Conservation (phyloP, 2,888 invertebrate genomes). For the Erynnis tages region DNA sequence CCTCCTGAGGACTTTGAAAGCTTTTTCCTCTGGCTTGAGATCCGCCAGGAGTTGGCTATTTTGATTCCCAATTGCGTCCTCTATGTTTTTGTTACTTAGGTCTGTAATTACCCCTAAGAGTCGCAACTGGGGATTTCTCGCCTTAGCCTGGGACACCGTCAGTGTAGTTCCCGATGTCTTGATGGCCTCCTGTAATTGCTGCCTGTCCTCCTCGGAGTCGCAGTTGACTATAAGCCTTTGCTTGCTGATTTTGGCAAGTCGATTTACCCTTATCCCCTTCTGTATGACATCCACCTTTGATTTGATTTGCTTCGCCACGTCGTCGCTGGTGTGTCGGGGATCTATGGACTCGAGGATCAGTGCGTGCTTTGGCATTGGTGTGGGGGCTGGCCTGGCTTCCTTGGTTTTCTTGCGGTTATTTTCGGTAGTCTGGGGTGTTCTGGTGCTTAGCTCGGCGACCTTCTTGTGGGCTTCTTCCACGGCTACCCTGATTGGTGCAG, state of each 20-base stretch:
- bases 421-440: not conserved
- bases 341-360: not conserved
- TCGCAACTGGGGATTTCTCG: not conserved
- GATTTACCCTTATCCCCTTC: not conserved
- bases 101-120: not conserved
- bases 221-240: constrained; percentile 10
- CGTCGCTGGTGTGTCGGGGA: not conserved
- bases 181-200: not conserved
- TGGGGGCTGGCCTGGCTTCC: not conserved
- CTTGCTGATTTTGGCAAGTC: not conserved
- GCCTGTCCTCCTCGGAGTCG: constrained; percentile 4
- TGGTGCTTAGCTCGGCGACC: not conserved
- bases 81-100: not conserved
- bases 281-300: not conserved
- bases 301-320: not conserved
- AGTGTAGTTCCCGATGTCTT: not conserved
- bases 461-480: not conserved
- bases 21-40: not conserved
- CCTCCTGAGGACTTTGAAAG: not conserved
- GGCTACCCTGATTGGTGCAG: not conserved
- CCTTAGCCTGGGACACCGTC: not conserved
- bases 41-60: not conserved
- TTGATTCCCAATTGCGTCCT: constrained; percentile 1
- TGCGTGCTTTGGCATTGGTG: not conserved
- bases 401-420: not conserved